Evolutionary conservation across 2,113 vertebrate species (phyloP).

Genomic region (Laterallus jamaicensis): DNA sequence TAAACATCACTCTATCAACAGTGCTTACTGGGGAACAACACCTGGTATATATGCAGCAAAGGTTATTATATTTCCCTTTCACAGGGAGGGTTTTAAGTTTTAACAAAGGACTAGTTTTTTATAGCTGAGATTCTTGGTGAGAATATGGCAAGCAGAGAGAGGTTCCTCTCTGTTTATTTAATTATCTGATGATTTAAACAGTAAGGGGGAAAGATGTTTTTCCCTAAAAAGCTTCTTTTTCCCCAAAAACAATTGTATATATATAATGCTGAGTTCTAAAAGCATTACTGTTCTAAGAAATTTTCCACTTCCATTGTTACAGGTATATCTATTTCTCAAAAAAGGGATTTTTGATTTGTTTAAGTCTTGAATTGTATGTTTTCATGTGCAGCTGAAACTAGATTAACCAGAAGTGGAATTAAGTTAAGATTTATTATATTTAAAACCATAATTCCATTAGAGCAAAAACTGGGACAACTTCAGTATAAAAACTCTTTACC

Average conservation of each 20-base stretch:
- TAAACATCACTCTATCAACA: constrained; percentile 48
- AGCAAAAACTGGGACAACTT: not conserved
- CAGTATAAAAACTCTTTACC: not conserved
- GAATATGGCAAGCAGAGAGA: constrained; percentile 41
- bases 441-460: not conserved
- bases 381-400: not conserved
- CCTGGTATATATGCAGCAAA: constrained; percentile 50
- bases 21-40: constrained; percentile 55
- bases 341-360: not conserved
- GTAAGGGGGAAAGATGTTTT: not conserved
- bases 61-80: constrained; percentile 71
- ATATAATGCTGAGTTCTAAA: constrained; percentile 8
- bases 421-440: not conserved
- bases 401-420: constrained; percentile 31
- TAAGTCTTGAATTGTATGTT: constrained; percentile 6
- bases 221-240: not conserved
- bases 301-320: not conserved
- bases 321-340: not conserved
- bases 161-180: constrained; percentile 51
- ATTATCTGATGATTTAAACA: constrained; percentile 46
- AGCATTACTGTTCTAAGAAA: not conserved
- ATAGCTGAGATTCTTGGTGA: constrained; percentile 63
- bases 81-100: constrained; percentile 65
- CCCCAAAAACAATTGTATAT: not conserved
- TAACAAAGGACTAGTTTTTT: constrained; percentile 59